These are phyloP conservation scores for Tetragonula clypearis DNA, from an alignment of 1,140 invertebrate genomes.

Conservation along the genomic window DNA sequence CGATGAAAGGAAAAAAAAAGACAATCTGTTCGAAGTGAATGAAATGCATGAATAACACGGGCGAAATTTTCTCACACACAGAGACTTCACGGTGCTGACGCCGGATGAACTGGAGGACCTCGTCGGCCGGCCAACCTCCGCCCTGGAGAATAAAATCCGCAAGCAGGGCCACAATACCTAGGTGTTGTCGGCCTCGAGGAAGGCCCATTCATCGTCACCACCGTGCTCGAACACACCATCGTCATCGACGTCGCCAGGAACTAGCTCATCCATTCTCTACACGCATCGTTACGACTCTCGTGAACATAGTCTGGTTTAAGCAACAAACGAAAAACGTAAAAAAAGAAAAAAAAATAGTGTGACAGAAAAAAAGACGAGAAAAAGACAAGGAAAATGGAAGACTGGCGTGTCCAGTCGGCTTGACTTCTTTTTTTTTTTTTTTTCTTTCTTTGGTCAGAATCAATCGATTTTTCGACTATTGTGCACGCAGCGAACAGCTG, in stretches of 20 bases:
- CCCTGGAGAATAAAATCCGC: slow-evolving; percentile 74
- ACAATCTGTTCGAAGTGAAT: neutral
- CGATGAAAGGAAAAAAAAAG: neutral
- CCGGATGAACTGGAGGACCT: slow-evolving; percentile 78
- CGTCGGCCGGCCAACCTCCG: slow-evolving; percentile 73
- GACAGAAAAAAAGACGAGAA: too few species aligned
- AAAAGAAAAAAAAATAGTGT: neutral
- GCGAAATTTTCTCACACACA: slow-evolving; percentile 37
- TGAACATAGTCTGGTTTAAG: slow-evolving; percentile 78
- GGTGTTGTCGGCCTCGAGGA: slow-evolving; percentile 76
- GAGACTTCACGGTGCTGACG: slow-evolving; percentile 79
- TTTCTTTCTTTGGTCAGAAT: slow-evolving; percentile 1
- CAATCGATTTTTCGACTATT: neutral
- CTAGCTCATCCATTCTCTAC: slow-evolving; percentile 78
- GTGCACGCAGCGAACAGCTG: slow-evolving; percentile 16
- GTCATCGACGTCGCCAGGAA: slow-evolving; percentile 76
- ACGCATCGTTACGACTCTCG: slow-evolving; percentile 78
- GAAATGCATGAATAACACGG: slow-evolving; percentile 3
- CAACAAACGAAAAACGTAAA: neutral
- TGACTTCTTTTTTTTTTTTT: slow-evolving; percentile 10
- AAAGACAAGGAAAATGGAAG: neutral
- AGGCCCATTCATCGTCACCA: slow-evolving; percentile 71
- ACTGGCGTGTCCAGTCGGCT: neutral
- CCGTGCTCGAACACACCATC: slow-evolving; percentile 77
- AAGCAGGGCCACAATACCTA: slow-evolving; percentile 78